Evolutionary conservation across 2,797 vertebrate species (phyloP), one percentile per base, ranked within the genome.

Genomic region (Phrynocephalus vlangalii): DNA sequence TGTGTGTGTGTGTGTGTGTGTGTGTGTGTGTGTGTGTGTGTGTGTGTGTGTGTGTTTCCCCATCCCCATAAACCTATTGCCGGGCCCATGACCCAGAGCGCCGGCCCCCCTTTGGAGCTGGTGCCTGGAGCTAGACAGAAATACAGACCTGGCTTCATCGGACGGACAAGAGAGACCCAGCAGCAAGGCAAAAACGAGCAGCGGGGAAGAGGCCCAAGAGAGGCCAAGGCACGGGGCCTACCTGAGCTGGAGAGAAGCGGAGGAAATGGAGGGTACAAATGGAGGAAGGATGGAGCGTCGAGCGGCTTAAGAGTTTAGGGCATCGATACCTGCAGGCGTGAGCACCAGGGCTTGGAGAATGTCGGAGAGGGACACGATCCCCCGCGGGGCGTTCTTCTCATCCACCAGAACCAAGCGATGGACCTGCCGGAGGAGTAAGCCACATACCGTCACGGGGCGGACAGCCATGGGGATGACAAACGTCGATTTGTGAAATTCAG

Each of bases 321-420:
- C 98, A 76, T 99, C 97, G 86, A 99, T 99, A 97, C 99, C 99
- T 96, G 98, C 98, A 0, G 99, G 99, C 91, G 97, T 98, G 95
- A 99, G 97, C 88, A 99, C 97, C 93, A 99, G 96, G 0, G 98
- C 98, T 96, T 99, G 99, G 11, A 99, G 98, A 88, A 99, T 97
- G 96, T 99, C 98, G 0, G 99, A 99, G 63, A 99, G 98, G 63
- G 99, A 99, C 90, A 99, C 92, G 78, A 99, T 98, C 20, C 99
- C 99, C 94, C 96, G 97, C 1, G 98, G 98, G 89, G 97, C 95
- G 79, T 94, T 97, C 2, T 97, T 97, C 87, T 96, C 95, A 16
- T 99, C 98, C 88, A 99, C 98, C 93, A 99, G 95, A 88, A 99
- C 99, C 95, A 99, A 94, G 84, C 99, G 98, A 96, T 99, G 99